Evolutionary conservation across 2,888 invertebrate species (phyloP).

Genomic region (Sphaerophoria taeniata): DNA sequence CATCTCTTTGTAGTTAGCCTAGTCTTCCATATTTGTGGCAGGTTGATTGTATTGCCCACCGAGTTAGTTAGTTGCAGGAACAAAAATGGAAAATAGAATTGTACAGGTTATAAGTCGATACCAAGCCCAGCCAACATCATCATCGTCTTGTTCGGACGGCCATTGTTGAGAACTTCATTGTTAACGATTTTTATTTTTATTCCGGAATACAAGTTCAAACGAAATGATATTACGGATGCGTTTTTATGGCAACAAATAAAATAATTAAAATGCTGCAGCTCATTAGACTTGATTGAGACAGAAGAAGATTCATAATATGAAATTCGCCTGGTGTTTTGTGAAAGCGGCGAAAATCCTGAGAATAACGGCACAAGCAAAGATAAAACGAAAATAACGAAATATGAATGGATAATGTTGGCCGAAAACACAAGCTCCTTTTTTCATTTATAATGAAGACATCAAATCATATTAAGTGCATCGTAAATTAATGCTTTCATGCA

Average conservation of each 20-base stretch:
- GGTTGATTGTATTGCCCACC: slow-evolving; percentile 31
- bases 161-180: slow-evolving; percentile 60
- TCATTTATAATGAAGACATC: slow-evolving; percentile 65
- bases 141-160: slow-evolving; percentile 15
- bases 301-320: slow-evolving; percentile 29
- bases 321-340: slow-evolving; percentile 36
- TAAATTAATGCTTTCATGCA: slow-evolving; percentile 68
- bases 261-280: slow-evolving; percentile 57
- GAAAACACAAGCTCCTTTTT: slow-evolving; percentile 20
- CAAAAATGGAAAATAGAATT: slow-evolving; percentile 44
- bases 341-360: slow-evolving; percentile 15
- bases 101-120: slow-evolving; percentile 5
- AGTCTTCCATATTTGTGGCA: slow-evolving; percentile 64
- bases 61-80: slow-evolving; percentile 22
- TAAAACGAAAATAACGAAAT: not conserved
- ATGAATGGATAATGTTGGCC: slow-evolving; percentile 36
- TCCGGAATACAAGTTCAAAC: slow-evolving; percentile 14
- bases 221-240: slow-evolving; percentile 1
- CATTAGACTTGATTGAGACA: slow-evolving; percentile 54
- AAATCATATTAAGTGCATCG: slow-evolving; percentile 73
- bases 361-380: slow-evolving; percentile 2
- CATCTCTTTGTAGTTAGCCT: slow-evolving; percentile 13
- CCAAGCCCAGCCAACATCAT: not conserved
- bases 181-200: slow-evolving; percentile 22
- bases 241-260: slow-evolving; percentile 23